Conservation (phyloP, 2,888 invertebrate genomes). For the Mactromeris polynyma region DNA sequence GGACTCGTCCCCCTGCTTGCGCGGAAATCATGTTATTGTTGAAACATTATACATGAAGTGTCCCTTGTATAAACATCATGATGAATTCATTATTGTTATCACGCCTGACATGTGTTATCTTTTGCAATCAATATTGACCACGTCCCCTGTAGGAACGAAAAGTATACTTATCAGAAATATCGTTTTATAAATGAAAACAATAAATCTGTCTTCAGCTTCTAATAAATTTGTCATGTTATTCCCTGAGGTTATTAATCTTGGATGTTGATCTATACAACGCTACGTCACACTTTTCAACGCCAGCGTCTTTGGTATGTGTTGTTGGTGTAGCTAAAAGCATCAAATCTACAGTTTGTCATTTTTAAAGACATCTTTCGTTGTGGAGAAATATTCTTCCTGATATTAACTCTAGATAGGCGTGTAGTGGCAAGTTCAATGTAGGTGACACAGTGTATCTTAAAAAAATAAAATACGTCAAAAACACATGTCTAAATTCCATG, state of each 20-base stretch:
- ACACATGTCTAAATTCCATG: too few relatives aligned
- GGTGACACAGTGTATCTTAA: too few relatives aligned
- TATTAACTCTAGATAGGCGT: too few relatives aligned
- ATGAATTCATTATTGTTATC: not conserved
- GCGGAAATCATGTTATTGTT: too few relatives aligned
- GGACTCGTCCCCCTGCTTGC: too few relatives aligned
- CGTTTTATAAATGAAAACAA: slow-evolving; percentile 4
- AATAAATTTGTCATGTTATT: not conserved
- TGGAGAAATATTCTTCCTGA: too few relatives aligned
- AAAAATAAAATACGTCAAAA: too few relatives aligned
- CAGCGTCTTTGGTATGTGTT: not conserved
- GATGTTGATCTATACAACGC: not conserved
- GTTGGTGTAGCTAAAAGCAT: not conserved
- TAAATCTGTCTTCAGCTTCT: not conserved
- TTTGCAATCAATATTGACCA: not conserved
- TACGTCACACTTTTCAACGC: too few relatives aligned
- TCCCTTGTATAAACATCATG: too few relatives aligned
- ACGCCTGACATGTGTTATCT: not conserved
- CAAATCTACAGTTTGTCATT: not conserved
- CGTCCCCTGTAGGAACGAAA: not conserved
- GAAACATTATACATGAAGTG: too few relatives aligned
- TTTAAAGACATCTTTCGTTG: too few relatives aligned
- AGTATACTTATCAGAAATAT: not conserved
- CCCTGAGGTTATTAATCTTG: not conserved
- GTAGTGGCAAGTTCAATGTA: too few relatives aligned